Evolutionary conservation across 2,113 vertebrate species (phyloP).

Genomic region (Oryzias melastigma): DNA sequence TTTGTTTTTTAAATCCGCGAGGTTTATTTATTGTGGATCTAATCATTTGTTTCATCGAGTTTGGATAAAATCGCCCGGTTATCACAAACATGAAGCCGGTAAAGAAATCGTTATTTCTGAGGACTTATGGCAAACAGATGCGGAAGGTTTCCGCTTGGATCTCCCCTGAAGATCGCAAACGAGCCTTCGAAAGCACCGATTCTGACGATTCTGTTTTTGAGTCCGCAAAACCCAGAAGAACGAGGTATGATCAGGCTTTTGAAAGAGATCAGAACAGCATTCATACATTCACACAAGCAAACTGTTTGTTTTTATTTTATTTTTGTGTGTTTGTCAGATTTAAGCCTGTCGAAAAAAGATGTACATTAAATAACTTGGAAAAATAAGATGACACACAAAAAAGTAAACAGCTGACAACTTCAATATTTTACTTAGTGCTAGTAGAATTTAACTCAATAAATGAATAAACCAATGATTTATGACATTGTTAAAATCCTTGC

Average conservation of each 20-base stretch:
- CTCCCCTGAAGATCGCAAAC: slow-evolving; percentile 56
- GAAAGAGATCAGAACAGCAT: too few relatives aligned
- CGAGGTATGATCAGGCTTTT: slow-evolving; percentile 33
- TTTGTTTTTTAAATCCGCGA: too few relatives aligned
- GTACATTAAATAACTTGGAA: background rate
- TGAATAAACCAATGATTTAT: background rate
- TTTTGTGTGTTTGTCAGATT: background rate
- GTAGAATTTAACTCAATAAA: background rate
- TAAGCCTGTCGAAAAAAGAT: background rate
- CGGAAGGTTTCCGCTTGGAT: slow-evolving; percentile 70
- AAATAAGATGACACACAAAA: background rate
- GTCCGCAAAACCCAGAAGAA: background rate
- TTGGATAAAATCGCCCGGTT: background rate
- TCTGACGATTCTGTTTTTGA: slow-evolving; percentile 62
- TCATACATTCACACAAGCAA: too few relatives aligned
- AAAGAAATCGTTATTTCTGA: slow-evolving; percentile 48
- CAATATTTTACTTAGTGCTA: background rate
- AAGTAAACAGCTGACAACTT: background rate
- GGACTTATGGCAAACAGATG: slow-evolving; percentile 68
- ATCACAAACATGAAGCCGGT: slow-evolving; percentile 50
- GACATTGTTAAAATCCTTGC: background rate
- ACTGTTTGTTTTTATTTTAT: too few relatives aligned
- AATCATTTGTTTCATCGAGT: background rate
- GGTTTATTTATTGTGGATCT: background rate
- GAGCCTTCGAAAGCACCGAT: slow-evolving; percentile 64